Evolutionary conservation across 2,888 invertebrate genomes (phyloP).

Genomic region (Tiliacea aurago): DNA sequence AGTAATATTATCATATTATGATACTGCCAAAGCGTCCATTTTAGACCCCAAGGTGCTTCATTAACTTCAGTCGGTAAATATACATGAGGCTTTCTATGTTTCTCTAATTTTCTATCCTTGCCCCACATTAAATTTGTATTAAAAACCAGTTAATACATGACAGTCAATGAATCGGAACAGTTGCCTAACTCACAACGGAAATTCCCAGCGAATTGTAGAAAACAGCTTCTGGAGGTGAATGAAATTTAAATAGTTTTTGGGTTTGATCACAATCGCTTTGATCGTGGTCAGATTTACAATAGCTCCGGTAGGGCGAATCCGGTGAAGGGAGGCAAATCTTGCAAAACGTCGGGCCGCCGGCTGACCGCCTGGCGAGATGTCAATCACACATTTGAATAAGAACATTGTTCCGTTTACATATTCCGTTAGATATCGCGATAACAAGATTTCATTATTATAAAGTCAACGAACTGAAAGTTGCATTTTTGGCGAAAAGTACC

Average conservation of each 20-base stretch:
- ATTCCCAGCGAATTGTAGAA: conserved; percentile 79
- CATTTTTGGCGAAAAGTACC: conserved; percentile 79
- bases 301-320: conserved; percentile 70
- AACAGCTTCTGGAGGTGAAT: conserved; percentile 75
- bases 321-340: conserved; percentile 70
- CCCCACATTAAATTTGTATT: conserved; percentile 38
- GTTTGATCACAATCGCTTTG: conserved; percentile 84
- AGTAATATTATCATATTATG: too few species aligned
- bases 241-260: conserved; percentile 83
- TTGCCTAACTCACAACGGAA: conserved; percentile 76
- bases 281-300: conserved; percentile 87
- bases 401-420: conserved; percentile 84
- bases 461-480: conserved; percentile 84
- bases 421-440: conserved; percentile 87
- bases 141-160: conserved; percentile 51
- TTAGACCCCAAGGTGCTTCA: neutral
- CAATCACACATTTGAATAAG: conserved; percentile 89
- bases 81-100: neutral
- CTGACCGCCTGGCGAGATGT: conserved; percentile 89
- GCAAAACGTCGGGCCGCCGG: conserved; percentile 67
- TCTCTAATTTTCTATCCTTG: conserved; percentile 13
- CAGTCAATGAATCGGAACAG: conserved; percentile 62
- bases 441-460: conserved; percentile 82
- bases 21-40: too few species aligned
- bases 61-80: neutral